A percentile compares a stretch with the other conserved stretches of the same genome.
Evolutionary conservation across 2,113 vertebrate genomes (phyloP).

Genomic region (Alethe diademata): DNA sequence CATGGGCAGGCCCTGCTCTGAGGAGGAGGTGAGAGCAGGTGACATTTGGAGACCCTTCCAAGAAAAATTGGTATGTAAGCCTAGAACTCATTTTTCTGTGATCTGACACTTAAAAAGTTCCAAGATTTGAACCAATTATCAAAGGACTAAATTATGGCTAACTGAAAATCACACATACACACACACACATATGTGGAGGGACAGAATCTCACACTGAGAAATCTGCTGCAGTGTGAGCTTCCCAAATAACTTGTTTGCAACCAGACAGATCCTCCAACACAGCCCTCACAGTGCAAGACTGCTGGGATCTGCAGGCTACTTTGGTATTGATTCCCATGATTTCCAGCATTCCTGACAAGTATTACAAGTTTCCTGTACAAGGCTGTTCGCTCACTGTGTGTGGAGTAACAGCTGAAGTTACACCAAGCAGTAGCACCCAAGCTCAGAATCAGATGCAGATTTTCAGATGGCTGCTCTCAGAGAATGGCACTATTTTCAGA

Average conservation of each 20-base stretch:
- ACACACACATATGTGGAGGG: background rate
- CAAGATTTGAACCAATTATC: background rate
- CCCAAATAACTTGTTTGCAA: fast-evolving
- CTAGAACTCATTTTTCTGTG: background rate
- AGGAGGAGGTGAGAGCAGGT: background rate
- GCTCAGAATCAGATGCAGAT: fast-evolving
- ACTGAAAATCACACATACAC: background rate
- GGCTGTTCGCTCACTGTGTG: background rate
- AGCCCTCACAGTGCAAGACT: background rate
- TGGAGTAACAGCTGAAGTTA: background rate
- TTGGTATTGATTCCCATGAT: background rate
- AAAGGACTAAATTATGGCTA: background rate
- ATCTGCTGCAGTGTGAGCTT: background rate
- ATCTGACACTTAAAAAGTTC: background rate
- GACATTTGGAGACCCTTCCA: background rate
- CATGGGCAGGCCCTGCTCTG: background rate
- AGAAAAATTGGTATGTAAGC: background rate
- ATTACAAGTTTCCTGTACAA: background rate
- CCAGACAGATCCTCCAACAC: background rate
- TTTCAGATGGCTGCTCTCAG: background rate
- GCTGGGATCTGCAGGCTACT: background rate
- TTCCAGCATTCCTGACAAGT: background rate
- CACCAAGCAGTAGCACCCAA: background rate
- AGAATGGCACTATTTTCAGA: background rate
- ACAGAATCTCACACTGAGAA: background rate